These are phyloP conservation scores for Cnemophilus loriae DNA, from an alignment of 2,113 vertebrate genomes.

Conservation along the genomic window DNA sequence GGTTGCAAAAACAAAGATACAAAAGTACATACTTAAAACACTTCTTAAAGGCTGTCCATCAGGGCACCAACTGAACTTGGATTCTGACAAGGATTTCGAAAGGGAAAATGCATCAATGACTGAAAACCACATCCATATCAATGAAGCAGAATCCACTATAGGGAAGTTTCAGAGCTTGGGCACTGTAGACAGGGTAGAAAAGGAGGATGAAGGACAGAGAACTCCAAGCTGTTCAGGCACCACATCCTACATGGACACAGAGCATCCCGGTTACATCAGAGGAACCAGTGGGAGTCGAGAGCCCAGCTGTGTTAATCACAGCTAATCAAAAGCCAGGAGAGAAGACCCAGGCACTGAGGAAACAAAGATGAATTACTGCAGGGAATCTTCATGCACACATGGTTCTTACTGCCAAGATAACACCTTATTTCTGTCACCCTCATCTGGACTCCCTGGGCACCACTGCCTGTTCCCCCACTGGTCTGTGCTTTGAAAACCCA, in stretches of 20 bases:
- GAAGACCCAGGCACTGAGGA: neutral
- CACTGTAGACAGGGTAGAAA: fast-evolving
- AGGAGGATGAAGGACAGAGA: neutral
- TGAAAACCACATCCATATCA: neutral
- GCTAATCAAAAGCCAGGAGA: neutral
- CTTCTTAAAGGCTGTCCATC: neutral
- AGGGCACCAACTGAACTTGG: neutral
- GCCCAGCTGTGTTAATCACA: neutral
- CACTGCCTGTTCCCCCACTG: neutral
- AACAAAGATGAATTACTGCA: neutral
- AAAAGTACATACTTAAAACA: neutral
- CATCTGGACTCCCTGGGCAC: neutral
- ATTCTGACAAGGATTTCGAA: neutral
- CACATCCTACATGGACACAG: neutral
- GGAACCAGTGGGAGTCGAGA: fast-evolving
- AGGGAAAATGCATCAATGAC: neutral
- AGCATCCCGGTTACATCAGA: fast-evolving
- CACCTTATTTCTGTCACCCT: neutral
- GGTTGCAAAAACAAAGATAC: neutral
- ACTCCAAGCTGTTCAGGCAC: neutral
- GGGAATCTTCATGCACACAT: neutral
- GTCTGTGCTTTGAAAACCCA: neutral
- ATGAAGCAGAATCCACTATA: neutral
- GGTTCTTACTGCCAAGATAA: neutral
- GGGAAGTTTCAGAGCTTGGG: neutral